Percentiles rank a stretch among this genome's conserved stretches.
Evolutionary conservation across 2,888 invertebrate genomes (phyloP).

Genomic region (Oxytorus armatus): DNA sequence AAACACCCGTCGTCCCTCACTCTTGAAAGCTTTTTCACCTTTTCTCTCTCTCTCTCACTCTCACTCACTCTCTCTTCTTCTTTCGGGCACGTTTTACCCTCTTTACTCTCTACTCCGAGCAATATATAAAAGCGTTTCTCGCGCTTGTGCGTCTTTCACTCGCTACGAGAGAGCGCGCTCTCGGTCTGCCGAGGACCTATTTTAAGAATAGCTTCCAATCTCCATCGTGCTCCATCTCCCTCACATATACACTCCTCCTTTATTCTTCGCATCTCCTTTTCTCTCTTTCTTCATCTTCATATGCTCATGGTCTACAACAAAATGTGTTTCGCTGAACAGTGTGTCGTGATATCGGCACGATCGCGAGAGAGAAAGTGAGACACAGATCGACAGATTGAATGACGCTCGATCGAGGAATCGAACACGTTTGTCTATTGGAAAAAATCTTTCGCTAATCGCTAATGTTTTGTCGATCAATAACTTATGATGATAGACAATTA

Average conservation of each 20-base stretch:
- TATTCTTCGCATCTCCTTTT: slow-evolving; percentile 43
- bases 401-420: not conserved
- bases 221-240: slow-evolving; percentile 71
- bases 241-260: slow-evolving; percentile 22
- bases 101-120: slow-evolving; percentile 32
- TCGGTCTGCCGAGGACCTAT: slow-evolving; percentile 78
- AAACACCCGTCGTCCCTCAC: slow-evolving; percentile 63
- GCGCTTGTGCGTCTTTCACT: slow-evolving; percentile 53
- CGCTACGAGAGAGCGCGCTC: slow-evolving; percentile 35
- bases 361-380: not conserved
- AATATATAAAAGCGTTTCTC: slow-evolving; percentile 35
- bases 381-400: not conserved
- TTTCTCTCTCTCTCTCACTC: slow-evolving; percentile 69
- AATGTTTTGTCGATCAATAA: too few species aligned
- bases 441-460: not conserved
- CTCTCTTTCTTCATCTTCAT: slow-evolving; percentile 47
- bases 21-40: slow-evolving; percentile 67
- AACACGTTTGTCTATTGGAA: not conserved
- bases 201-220: slow-evolving; percentile 83
- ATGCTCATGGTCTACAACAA: slow-evolving; percentile 31
- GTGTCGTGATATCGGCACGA: not conserved
- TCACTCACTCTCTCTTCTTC: slow-evolving; percentile 63
- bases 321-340: not conserved
- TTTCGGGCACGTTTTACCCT: slow-evolving; percentile 17
- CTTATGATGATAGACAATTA: too few species aligned